phyloP scores from a whole-genome alignment of 2,888 invertebrate species.

The Ferrisia virgata region DNA sequence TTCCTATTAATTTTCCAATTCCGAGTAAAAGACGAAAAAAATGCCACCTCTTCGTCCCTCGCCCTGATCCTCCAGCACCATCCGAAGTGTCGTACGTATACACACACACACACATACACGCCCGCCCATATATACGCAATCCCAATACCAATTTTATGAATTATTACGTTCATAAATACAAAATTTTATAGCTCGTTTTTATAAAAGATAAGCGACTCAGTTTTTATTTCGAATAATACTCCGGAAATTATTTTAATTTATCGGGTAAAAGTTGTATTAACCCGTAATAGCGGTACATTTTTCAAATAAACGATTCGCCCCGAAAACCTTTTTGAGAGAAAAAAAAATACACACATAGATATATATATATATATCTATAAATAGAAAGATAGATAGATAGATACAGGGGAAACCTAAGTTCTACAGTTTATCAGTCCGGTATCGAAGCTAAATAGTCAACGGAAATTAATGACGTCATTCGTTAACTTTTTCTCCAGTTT shows the following conservation, averaged over 20 bases:
- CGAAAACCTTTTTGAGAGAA: conserved; percentile 36
- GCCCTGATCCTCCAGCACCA: too few relatives aligned
- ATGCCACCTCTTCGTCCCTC: too few relatives aligned
- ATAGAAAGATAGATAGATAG: too few relatives aligned
- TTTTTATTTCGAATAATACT: conserved; percentile 41
- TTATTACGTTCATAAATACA: conserved; percentile 36
- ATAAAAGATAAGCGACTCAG: conserved; percentile 35
- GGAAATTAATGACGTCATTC: conserved; percentile 44
- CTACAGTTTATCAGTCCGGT: conserved; percentile 37
- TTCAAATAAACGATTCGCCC: conserved; percentile 34
- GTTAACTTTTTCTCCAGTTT: conserved; percentile 38
- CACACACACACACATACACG: too few relatives aligned
- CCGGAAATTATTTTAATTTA: conserved; percentile 43
- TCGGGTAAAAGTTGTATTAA: conserved; percentile 35
- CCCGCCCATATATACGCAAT: too few relatives aligned
- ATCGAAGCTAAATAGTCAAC: conserved; percentile 38
- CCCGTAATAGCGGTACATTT: conserved; percentile 38
- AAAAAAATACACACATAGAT: neutral
- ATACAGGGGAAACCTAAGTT: neutral
- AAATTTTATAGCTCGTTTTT: conserved; percentile 37
- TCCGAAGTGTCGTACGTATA: too few relatives aligned
- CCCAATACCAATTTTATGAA: conserved; percentile 10
- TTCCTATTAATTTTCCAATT: too few relatives aligned
- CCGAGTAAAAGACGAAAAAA: too few relatives aligned
- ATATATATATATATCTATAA: too few relatives aligned